Percentiles rank a stretch among this genome's conserved stretches.
phyloP scores from a whole-genome alignment of 2,113 vertebrate species.

The Carassius carassius region DNA sequence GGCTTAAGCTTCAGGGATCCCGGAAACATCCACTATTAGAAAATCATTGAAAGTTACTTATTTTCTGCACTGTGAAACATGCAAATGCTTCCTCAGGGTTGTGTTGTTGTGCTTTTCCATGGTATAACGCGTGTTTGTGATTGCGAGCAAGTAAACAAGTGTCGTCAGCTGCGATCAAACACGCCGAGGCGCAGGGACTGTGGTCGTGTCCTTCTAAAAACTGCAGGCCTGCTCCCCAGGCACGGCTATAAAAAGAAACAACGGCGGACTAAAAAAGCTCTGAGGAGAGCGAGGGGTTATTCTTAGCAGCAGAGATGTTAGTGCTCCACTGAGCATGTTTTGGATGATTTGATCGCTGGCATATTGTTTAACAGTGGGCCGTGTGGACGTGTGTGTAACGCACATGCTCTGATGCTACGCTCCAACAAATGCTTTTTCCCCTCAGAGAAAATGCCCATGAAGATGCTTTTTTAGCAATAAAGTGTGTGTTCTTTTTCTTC shows the following conservation, averaged over 20 bases:
- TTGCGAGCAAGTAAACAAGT: conserved; percentile 37
- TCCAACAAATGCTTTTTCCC: conserved; percentile 9
- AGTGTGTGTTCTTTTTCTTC: neutral
- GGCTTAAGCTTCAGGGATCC: neutral
- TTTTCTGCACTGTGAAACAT: neutral
- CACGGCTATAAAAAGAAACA: conserved; percentile 70
- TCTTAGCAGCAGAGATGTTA: conserved; percentile 65
- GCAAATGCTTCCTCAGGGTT: neutral
- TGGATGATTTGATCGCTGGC: conserved; percentile 55
- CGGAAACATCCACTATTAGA: neutral
- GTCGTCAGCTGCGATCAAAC: conserved; percentile 54
- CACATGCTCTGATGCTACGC: conserved; percentile 1
- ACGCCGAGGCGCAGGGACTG: conserved; percentile 51
- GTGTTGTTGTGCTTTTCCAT: neutral
- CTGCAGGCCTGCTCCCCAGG: conserved; percentile 51
- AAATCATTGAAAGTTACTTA: neutral
- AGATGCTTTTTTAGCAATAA: neutral
- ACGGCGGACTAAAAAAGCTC: conserved; percentile 57
- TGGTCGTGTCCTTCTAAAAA: conserved; percentile 57
- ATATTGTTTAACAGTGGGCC: conserved; percentile 58
- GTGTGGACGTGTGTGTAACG: conserved; percentile 2
- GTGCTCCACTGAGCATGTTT: conserved; percentile 56
- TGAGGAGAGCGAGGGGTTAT: conserved; percentile 62
- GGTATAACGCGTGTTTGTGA: neutral
- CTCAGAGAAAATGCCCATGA: neutral